Conservation (phyloP, 2,113 vertebrate genomes). For the Otocyon megalotis region DNA sequence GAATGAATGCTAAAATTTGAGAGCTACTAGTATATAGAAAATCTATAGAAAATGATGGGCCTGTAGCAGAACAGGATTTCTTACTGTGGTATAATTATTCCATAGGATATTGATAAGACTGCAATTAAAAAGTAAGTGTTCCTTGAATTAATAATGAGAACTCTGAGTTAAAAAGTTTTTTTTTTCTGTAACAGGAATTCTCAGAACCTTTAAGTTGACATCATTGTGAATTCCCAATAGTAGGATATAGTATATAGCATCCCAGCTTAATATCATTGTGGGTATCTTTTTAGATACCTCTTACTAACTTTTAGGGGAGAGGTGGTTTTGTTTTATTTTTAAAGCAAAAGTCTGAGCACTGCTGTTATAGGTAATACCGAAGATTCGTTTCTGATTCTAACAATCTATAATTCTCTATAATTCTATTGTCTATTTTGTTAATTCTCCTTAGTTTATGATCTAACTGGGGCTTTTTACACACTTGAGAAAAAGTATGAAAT, state of each 20-base stretch:
- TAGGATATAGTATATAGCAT: neutral
- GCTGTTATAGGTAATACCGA: neutral
- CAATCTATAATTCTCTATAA: neutral
- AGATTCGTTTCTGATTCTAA: neutral
- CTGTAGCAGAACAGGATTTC: neutral
- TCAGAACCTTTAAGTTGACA: neutral
- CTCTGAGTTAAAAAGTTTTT: neutral
- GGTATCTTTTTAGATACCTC: neutral
- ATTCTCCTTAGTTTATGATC: neutral
- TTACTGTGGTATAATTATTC: neutral
- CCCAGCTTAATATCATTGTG: neutral
- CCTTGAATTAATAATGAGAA: slow-evolving; percentile 1
- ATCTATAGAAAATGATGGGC: neutral
- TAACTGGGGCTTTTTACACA: neutral
- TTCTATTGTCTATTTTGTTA: slow-evolving; percentile 15
- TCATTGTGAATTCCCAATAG: neutral
- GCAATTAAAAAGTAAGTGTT: neutral
- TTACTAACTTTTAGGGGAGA: neutral
- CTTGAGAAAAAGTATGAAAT: neutral
- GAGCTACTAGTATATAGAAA: neutral
- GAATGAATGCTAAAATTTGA: neutral
- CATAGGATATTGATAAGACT: neutral
- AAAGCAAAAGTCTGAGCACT: neutral
- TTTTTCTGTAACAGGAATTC: neutral
- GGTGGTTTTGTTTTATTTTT: neutral